Evolutionary conservation across 2,888 invertebrate species (phyloP), one percentile per base, ranked within the genome.

Genomic region (Epinotia ramella): DNA sequence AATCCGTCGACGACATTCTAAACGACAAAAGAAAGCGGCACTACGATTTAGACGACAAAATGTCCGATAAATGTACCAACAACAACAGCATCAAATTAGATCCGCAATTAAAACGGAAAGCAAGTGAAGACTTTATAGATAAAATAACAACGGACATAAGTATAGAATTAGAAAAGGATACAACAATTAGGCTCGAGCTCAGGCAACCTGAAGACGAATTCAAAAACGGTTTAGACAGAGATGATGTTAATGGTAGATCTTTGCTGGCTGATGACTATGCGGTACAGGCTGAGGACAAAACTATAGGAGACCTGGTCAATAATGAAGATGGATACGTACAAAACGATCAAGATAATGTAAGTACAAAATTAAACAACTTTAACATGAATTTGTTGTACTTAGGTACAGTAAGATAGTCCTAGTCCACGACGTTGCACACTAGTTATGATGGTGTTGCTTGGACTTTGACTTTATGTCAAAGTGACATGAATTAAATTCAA

Each of bases 131-230:
- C 59, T 73, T 74, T 20, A 77, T 80, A 59, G 81, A 81, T 49
- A 84, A 82, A 77, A 77, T 81, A 20, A 77, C 79, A 4, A 86
- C 90, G 2, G 90, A 91, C 84, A 86, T 91, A 74, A 90, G 89
- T 80, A 90, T 90, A 73, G 87, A 87, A 78, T 89, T 90, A 80
- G 91, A 90, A 66, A 88, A 89, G 79, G 83, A 87, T 81, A 91
- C 89, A 80, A 89, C 90, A 3, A 89, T 91, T 63, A 81, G 92
- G 73, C 79, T 93, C 16, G 90, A 91, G 78, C 77, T 92, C 67
- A 84, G 92, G 73, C 84, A 88, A 75, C 84, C 88, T 11, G 83
- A 81, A 28, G 81, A 80, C 68, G 81, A 79, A 49, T 73, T 13
- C n/a, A 46, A 76, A 28, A 68, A 74, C 60, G 59, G 67, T 28